Conservation (phyloP, 2,797 vertebrate species). For the Brachyrhaphis roseni region DNA sequence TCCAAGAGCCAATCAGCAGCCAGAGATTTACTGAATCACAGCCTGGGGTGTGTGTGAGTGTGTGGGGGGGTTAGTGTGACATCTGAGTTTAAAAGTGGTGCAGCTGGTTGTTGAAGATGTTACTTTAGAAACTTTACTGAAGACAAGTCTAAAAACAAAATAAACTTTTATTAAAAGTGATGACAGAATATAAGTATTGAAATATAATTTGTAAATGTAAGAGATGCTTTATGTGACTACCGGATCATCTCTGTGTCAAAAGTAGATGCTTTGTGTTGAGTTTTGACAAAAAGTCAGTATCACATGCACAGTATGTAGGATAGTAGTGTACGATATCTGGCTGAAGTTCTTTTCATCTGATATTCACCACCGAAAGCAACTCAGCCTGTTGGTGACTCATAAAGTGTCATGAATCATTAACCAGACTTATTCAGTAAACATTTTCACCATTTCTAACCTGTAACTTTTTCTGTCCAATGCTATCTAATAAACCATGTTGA, state of each 20-base stretch:
- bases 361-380: neutral
- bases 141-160: neutral
- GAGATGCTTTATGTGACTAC: neutral
- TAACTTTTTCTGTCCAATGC: neutral
- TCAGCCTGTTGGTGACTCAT: constrained; percentile 2
- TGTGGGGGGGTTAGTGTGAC: neutral
- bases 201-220: neutral
- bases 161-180: neutral
- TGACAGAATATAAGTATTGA: neutral
- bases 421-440: neutral
- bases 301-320: neutral
- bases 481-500: neutral
- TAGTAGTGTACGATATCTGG: neutral
- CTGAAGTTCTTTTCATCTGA: neutral
- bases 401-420: neutral
- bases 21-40: neutral
- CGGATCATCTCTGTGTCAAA: neutral
- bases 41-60: no score
- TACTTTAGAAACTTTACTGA: neutral
- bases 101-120: neutral
- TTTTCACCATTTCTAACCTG: neutral
- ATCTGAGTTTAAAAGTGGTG: neutral
- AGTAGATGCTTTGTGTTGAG: neutral
- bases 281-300: neutral
- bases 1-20: constrained; percentile 38